Evolutionary conservation across 2,888 invertebrate genomes (phyloP).

Genomic region (Tineola bisselliella): DNA sequence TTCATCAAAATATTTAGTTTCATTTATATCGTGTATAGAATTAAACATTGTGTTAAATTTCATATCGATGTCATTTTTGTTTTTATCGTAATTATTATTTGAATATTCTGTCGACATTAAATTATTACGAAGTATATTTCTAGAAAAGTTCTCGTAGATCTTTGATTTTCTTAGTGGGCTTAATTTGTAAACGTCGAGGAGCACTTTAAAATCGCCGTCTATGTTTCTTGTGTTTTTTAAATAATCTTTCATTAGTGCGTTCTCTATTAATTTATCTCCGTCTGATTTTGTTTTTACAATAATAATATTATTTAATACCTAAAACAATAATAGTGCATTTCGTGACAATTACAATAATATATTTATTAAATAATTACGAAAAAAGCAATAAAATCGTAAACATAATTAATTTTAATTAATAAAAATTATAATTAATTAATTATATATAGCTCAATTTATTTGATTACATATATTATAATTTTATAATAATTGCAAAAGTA

Average conservation of each 20-base stretch:
- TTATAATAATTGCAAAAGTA: too few species aligned
- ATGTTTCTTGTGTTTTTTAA: constrained; percentile 16
- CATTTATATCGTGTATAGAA: not conserved
- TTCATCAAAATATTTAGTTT: not conserved
- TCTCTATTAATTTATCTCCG: not conserved
- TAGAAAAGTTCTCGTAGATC: constrained; percentile 37
- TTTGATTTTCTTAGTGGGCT: constrained; percentile 41
- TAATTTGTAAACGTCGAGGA: constrained; percentile 43
- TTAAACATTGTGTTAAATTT: constrained; percentile 11
- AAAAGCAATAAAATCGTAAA: too few species aligned
- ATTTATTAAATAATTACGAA: too few species aligned
- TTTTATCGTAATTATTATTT: constrained; percentile 20
- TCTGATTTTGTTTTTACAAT: not conserved
- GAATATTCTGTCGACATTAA: constrained; percentile 28
- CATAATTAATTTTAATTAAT: too few species aligned
- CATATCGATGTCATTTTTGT: constrained; percentile 12
- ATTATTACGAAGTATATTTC: constrained; percentile 29
- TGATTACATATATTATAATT: too few species aligned
- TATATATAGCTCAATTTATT: too few species aligned
- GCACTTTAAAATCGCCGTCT: constrained; percentile 34
- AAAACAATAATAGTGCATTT: too few species aligned
- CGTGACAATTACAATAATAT: too few species aligned
- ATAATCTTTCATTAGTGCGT: not conserved
- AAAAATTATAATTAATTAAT: too few species aligned
- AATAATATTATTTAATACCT: not conserved